Evolutionary conservation across 2,113 vertebrate species (phyloP).

Genomic region (Rafetus swinhoei): DNA sequence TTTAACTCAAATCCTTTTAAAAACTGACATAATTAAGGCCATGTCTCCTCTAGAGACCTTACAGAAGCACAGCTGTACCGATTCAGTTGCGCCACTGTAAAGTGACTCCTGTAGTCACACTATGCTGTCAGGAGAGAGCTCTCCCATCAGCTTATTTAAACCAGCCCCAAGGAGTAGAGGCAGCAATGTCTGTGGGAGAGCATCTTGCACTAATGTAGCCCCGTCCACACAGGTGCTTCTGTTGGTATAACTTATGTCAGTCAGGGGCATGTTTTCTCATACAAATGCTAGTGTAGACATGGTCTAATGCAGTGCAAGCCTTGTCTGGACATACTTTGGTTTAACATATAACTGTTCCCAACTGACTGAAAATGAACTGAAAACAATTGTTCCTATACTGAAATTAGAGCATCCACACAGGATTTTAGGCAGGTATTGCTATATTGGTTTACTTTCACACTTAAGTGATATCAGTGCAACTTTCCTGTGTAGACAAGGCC

Average conservation of each 20-base stretch:
- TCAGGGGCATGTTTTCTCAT: too few relatives aligned
- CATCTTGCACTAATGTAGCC: too few relatives aligned
- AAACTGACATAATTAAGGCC: neutral
- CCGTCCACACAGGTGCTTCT: too few relatives aligned
- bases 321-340: neutral
- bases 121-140: too few relatives aligned
- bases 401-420: neutral
- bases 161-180: neutral
- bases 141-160: accelerated
- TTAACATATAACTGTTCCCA: neutral
- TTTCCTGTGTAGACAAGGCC: neutral
- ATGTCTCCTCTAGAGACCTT: too few relatives aligned
- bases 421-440: neutral
- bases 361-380: neutral
- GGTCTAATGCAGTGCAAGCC: neutral
- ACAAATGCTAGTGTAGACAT: too few relatives aligned
- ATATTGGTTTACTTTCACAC: neutral
- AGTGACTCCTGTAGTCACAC: too few relatives aligned
- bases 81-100: too few relatives aligned
- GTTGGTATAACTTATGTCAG: too few relatives aligned
- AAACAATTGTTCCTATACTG: neutral
- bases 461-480: neutral
- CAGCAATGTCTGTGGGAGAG: too few relatives aligned
- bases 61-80: too few relatives aligned
- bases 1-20: neutral